Percentiles rank a stretch among this genome's conserved stretches.
phyloP scores from a whole-genome alignment of 1,140 invertebrate genomes.

The Lepidurus arcticus region DNA sequence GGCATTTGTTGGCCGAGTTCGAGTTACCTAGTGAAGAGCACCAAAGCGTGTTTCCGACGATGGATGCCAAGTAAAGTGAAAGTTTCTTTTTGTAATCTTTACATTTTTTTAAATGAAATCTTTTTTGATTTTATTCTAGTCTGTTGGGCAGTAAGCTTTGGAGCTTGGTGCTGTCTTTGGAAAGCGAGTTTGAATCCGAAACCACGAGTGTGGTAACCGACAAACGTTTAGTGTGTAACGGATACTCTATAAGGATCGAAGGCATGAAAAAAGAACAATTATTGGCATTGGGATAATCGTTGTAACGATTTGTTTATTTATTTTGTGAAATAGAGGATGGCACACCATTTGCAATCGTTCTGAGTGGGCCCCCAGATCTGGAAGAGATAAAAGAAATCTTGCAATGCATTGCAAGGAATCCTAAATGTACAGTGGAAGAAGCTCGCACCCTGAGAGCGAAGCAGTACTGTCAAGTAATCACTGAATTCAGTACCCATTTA shows the following conservation, averaged over 20 bases:
- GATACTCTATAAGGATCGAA: neutral
- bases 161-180: neutral
- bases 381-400: neutral
- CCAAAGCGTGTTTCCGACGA: neutral
- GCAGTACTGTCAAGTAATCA: neutral
- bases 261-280: neutral
- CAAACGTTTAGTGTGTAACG: conserved; percentile 5
- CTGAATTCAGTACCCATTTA: neutral
- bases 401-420: neutral
- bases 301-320: neutral
- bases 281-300: neutral
- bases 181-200: conserved; percentile 9
- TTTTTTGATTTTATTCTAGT: neutral
- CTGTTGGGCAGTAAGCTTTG: neutral
- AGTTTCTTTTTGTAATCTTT: neutral
- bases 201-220: conserved; percentile 26
- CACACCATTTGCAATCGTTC: neutral
- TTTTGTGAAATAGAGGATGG: neutral
- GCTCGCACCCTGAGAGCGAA: neutral
- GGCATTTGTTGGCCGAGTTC: neutral
- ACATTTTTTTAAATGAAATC: neutral
- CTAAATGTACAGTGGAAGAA: neutral
- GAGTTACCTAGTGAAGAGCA: neutral
- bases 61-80: neutral
- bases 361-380: neutral